phyloP scores from a whole-genome alignment of 1,140 invertebrate genomes.

The Lepidurus couesii region DNA sequence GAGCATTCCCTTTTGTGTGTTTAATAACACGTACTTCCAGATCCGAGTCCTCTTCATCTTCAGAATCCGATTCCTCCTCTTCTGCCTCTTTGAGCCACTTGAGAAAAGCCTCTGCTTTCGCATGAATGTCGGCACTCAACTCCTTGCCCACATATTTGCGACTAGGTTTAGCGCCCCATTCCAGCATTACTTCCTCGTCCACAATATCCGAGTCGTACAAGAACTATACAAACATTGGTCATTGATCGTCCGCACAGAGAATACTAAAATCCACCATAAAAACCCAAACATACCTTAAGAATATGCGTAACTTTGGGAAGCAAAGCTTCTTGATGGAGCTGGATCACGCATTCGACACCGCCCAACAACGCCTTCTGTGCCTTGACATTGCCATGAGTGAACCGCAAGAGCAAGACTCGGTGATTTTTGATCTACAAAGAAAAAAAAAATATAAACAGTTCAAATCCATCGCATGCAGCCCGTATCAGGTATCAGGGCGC shows the following conservation, averaged over 20 bases:
- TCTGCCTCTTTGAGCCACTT: slow-evolving; percentile 96
- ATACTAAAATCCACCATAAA: not conserved
- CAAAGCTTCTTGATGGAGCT: slow-evolving; percentile 68
- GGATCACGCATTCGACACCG: slow-evolving; percentile 89
- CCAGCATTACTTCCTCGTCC: slow-evolving; percentile 87
- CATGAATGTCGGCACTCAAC: slow-evolving; percentile 83
- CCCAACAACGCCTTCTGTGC: slow-evolving; percentile 93
- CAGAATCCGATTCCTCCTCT: slow-evolving; percentile 74
- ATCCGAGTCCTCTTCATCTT: slow-evolving; percentile 63
- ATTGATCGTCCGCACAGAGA: not conserved
- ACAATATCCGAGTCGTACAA: slow-evolving; percentile 94
- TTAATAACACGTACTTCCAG: slow-evolving; percentile 50
- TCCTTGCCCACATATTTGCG: slow-evolving; percentile 92
- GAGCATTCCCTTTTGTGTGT: not conserved
- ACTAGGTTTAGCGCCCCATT: slow-evolving; percentile 88
- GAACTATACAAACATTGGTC: slow-evolving; percentile 50
- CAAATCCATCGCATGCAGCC: not conserved
- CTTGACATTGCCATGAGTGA: slow-evolving; percentile 79
- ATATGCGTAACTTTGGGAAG: slow-evolving; percentile 84
- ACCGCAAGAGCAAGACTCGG: slow-evolving; percentile 68
- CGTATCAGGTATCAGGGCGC: not conserved
- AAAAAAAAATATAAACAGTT: slow-evolving; percentile 31
- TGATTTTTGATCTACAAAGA: slow-evolving; percentile 50
- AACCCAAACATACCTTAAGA: slow-evolving; percentile 60
- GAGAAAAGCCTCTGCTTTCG: slow-evolving; percentile 85